A percentile compares a stretch with the other conserved stretches of the same genome.
Conservation (phyloP, 2,113 vertebrate genomes). For the Dasyprocta punctata region DNA sequence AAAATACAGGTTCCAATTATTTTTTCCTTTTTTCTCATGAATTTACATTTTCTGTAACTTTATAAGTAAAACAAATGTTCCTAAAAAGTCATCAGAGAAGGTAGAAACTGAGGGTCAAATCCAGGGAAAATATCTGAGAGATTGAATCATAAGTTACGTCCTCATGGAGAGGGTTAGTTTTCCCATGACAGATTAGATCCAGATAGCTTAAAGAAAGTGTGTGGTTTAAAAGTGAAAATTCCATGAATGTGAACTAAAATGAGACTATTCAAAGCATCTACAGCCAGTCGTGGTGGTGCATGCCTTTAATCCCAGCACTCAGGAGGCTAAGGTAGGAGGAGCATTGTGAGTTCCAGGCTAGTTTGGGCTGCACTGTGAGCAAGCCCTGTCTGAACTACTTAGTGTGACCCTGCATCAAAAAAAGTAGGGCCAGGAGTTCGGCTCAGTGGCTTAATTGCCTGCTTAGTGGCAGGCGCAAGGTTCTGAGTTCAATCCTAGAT, state of each 20-base stretch:
- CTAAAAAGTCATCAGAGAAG: background rate
- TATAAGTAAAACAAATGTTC: conserved; percentile 3
- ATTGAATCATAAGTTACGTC: background rate
- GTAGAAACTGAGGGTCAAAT: background rate
- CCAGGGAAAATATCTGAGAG: background rate
- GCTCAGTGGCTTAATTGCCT: no score
- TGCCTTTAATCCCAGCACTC: no score
- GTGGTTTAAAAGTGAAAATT: background rate
- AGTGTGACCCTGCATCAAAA: no score
- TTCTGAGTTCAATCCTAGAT: no score
- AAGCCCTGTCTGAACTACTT: no score
- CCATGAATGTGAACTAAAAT: background rate
- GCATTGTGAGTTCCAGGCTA: no score
- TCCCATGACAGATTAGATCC: background rate
- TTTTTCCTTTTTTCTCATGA: background rate
- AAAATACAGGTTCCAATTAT: background rate
- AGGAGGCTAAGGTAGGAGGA: no score
- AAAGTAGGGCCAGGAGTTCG: no score
- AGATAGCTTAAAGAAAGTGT: background rate
- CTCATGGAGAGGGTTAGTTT: background rate
- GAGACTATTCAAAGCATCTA: background rate
- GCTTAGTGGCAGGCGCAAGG: no score
- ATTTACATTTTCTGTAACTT: background rate
- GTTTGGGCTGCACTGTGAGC: no score
- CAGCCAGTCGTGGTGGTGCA: no score